Evolutionary conservation across 1,140 invertebrate genomes (phyloP).

Genomic region (Cotesia chilonis): DNA sequence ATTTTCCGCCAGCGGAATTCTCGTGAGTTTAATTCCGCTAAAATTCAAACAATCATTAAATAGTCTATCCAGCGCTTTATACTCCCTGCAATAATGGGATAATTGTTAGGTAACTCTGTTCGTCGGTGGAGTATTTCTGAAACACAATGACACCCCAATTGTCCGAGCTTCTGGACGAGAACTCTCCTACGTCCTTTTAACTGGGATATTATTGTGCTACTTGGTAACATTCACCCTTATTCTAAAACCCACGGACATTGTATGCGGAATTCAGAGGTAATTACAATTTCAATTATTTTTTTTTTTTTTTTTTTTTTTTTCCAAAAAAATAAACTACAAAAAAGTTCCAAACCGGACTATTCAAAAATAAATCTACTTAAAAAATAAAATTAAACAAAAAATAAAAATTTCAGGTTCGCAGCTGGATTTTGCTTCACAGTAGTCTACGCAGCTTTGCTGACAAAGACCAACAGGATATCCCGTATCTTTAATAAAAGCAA

Average conservation of each 20-base stretch:
- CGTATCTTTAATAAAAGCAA: slow-evolving; percentile 91
- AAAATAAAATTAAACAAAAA: no score
- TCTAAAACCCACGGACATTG: slow-evolving; percentile 77
- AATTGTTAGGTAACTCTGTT: slow-evolving; percentile 64
- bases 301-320: neutral
- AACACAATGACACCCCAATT: slow-evolving; percentile 85
- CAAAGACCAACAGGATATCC: slow-evolving; percentile 91
- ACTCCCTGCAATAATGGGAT: neutral
- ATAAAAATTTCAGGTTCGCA: slow-evolving; percentile 70
- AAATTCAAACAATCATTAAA: neutral
- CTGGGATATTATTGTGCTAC: slow-evolving; percentile 89
- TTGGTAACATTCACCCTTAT: slow-evolving; percentile 86
- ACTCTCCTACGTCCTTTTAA: slow-evolving; percentile 86
- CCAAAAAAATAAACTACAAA: neutral
- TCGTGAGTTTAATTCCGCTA: slow-evolving; percentile 68
- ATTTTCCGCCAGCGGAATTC: slow-evolving; percentile 79
- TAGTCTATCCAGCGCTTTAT: neutral
- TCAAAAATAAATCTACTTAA: no score
- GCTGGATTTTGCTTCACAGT: slow-evolving; percentile 92
- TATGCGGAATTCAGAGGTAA: slow-evolving; percentile 81
- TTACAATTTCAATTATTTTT: neutral
- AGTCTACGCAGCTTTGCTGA: slow-evolving; percentile 89
- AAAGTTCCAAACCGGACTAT: no score
- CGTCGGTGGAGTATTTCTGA: slow-evolving; percentile 75
- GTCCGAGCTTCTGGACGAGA: slow-evolving; percentile 90